Base-by-base conservation (phyloP, 1,140 invertebrate genomes). In the Nephotettix cincticeps region DNA sequence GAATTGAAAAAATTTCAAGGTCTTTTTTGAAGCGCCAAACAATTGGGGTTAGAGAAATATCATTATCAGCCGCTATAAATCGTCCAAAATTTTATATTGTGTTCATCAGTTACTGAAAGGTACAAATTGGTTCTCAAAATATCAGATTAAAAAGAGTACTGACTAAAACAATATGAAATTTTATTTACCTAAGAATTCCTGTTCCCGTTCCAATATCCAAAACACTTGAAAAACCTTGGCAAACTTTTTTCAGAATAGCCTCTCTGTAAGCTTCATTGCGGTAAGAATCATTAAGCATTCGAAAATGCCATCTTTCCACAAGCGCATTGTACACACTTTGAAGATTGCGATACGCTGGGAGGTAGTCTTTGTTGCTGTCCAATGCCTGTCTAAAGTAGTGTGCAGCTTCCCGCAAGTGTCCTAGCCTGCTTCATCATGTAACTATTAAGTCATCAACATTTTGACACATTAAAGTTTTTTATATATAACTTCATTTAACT, bases 261-360 rank as follows among this genome's bases (percentile, higher is more conserved):
- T 80, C 74, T 66, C 82, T 82, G 77, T 88, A 93, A 6, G 86
- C 82, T 68, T 82, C 77, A 81, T 94, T 94, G 67, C 92, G 82
- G 25, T 78, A 76, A 54, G 79, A 83, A 80, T 93, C 91, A 83
- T 94, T 94, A 1, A 94, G 77, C 92, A 94, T 93, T 68, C 89
- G 80, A 79, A 90, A 93, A 79, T 94, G 91, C 92, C 92, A 93
- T 51, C 91, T 80, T 72, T 91, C 89, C 30, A 93, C 84, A 4
- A 83, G 67, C 64, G 78, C 73, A 76, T 81, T 81, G 23, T 77
- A 80, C 13, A 82, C 75, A 70, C 80, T 83, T 61, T 84, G 80
- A 29, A 84, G 72, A 70, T 83, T 84, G 47, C 80, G 78, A 27
- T 71, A 71, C 1, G 79, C 79, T 36, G 77, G 75, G 0, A 78